Conservation (phyloP, 2,888 invertebrate genomes). For the Phalera bucephala region DNA sequence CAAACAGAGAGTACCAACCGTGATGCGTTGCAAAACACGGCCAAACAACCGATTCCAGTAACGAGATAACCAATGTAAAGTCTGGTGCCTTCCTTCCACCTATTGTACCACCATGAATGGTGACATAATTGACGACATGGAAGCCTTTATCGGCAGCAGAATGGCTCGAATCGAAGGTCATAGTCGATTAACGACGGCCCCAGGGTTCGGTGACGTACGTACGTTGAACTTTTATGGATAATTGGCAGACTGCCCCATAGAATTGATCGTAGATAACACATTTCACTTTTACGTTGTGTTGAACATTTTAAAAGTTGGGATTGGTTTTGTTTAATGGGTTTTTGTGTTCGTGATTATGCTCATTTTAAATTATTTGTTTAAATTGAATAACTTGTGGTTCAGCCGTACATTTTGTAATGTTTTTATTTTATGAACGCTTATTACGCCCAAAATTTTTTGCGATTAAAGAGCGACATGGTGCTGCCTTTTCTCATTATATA, state of each 20-base stretch:
- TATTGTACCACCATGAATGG: conserved; percentile 43
- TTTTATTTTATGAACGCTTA: no score
- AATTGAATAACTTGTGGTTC: no score
- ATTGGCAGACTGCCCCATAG: conserved; percentile 1
- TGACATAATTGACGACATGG: conserved; percentile 49
- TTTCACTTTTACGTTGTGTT: neutral
- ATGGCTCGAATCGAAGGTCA: conserved; percentile 43
- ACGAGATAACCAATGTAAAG: conserved; percentile 10
- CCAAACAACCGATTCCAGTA: neutral
- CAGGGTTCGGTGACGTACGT: conserved; percentile 32
- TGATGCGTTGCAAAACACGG: neutral
- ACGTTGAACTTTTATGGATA: conserved; percentile 25
- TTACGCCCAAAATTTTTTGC: no score
- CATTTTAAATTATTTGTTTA: no score
- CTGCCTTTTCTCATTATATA: no score
- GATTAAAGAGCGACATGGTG: no score
- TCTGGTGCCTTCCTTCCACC: conserved; percentile 27
- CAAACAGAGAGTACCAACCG: neutral
- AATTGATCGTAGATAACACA: neutral
- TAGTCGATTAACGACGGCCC: conserved; percentile 30
- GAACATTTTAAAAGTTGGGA: neutral
- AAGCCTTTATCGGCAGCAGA: conserved; percentile 39
- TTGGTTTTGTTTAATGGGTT: neutral
- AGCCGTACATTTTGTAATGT: no score
- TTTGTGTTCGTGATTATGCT: neutral